Conservation (phyloP, 2,888 invertebrate genomes). For the Clunio marinus region DNA sequence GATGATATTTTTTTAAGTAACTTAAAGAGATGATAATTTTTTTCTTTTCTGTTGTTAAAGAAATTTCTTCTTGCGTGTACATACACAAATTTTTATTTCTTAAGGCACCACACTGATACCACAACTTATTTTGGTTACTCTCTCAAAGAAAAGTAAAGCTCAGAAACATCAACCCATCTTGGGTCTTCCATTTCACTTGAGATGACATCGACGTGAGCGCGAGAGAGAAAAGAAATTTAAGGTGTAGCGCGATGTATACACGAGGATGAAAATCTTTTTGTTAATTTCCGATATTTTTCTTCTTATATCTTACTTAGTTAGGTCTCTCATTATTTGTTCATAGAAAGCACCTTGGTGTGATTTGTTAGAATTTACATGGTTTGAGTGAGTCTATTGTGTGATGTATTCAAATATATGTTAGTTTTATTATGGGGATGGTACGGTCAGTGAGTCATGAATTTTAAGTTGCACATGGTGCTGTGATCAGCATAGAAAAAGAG, state of each 20-base stretch:
- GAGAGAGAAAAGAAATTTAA: conserved; percentile 6
- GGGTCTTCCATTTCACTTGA: no score
- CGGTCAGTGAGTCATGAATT: not conserved
- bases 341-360: not conserved
- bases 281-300: conserved; percentile 11
- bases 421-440: not conserved
- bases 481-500: not conserved
- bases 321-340: not conserved
- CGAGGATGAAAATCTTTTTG: conserved; percentile 23
- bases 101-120: not conserved
- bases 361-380: not conserved
- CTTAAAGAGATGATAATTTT: conserved; percentile 38
- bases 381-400: not conserved
- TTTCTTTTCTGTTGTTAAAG: conserved; percentile 15
- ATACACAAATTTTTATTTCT: conserved; percentile 23
- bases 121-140: conserved; percentile 21
- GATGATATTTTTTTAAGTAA: conserved; percentile 33
- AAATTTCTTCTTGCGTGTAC: conserved; percentile 37
- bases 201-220: conserved; percentile 16
- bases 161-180: conserved; percentile 32
- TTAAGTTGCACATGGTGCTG: no score
- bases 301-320: not conserved
- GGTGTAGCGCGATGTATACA: not conserved
- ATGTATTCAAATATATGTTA: not conserved
- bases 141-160: no score